Conservation (phyloP, 1,140 invertebrate species). For the Alviniconcha marisindica region DNA sequence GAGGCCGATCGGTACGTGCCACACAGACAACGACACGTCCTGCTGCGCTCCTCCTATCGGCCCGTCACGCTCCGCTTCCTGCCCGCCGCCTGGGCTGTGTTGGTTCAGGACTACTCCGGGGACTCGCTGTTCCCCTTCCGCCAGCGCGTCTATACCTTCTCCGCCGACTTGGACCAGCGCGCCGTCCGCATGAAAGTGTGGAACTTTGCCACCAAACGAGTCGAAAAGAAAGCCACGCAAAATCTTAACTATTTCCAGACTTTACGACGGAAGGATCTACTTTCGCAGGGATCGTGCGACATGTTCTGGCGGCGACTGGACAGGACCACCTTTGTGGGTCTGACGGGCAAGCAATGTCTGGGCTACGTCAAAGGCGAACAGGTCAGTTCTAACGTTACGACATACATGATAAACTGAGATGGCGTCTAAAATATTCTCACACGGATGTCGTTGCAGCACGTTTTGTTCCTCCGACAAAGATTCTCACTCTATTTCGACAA, state of each 20-base stretch:
- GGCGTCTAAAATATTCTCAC: too few relatives aligned
- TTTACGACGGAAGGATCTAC: conserved; percentile 39
- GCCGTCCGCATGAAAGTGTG: conserved; percentile 49
- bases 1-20: conserved; percentile 38
- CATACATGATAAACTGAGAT: too few relatives aligned
- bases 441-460: too few relatives aligned
- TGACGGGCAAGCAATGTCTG: conserved; percentile 48
- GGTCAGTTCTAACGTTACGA: too few relatives aligned
- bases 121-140: conserved; percentile 43
- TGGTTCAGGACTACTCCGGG: conserved; percentile 49
- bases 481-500: too few relatives aligned
- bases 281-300: conserved; percentile 44
- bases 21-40: conserved; percentile 40
- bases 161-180: conserved; percentile 30
- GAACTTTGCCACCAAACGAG: conserved; percentile 37
- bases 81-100: conserved; percentile 44
- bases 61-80: conserved; percentile 47
- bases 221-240: conserved; percentile 27
- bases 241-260: conserved; percentile 34
- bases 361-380: conserved; percentile 46
- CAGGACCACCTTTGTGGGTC: conserved; percentile 44
- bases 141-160: conserved; percentile 48
- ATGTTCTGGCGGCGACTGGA: conserved; percentile 53
- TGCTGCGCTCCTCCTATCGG: conserved; percentile 44
- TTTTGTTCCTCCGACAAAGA: too few relatives aligned